A percentile compares a stretch with the other conserved stretches of the same genome.
Evolutionary conservation across 2,113 vertebrate species (phyloP).

Genomic region (Corythornis vintsioides): DNA sequence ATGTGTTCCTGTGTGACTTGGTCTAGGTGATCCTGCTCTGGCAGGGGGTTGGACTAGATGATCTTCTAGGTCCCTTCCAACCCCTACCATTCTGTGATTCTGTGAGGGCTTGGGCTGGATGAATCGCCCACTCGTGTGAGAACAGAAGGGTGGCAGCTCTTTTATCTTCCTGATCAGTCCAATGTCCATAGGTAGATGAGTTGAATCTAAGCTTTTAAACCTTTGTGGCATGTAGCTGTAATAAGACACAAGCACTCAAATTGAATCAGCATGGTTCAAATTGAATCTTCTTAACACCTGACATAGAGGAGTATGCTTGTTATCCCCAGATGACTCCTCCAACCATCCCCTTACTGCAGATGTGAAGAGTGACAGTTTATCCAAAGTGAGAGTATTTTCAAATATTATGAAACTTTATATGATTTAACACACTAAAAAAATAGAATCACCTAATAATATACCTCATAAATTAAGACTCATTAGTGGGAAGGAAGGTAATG

Average conservation of each 20-base stretch:
- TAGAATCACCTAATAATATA: constrained; percentile 7
- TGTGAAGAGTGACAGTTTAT: constrained; percentile 14
- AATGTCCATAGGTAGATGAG: not conserved
- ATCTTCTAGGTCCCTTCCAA: too few species aligned
- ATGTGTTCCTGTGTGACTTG: too few species aligned
- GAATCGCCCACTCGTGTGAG: not conserved
- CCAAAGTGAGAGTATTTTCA: constrained; percentile 20
- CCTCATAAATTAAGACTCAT: constrained; percentile 22
- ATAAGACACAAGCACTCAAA: not conserved
- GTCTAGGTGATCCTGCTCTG: too few species aligned
- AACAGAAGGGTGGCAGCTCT: not conserved
- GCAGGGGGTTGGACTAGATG: too few species aligned
- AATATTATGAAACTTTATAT: constrained; percentile 24
- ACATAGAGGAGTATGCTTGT: not conserved
- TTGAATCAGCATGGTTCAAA: not conserved
- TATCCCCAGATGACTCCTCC: not conserved
- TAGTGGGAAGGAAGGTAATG: constrained; percentile 37
- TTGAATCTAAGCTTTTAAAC: not conserved
- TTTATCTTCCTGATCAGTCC: not conserved
- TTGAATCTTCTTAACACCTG: not conserved
- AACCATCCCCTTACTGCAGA: not conserved
- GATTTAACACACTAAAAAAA: too few species aligned
- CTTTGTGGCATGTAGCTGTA: not conserved
- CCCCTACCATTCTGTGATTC: too few species aligned
- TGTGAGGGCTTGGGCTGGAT: not conserved